phyloP scores from a whole-genome alignment of 2,113 vertebrate genomes.

The Struthidea cinerea region DNA sequence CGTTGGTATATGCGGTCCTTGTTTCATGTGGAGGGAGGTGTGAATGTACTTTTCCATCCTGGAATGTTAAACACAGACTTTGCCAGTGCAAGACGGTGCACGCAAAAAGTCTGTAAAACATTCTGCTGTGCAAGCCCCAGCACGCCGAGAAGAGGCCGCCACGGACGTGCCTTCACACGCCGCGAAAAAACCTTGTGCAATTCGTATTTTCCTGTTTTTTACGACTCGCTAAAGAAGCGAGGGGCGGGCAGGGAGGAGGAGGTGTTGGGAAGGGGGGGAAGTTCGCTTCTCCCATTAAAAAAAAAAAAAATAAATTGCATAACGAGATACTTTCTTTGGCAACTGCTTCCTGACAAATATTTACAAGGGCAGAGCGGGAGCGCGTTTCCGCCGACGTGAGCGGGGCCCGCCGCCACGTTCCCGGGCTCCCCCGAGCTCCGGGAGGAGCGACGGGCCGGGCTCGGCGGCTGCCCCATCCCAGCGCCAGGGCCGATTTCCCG shows the following conservation, averaged over 20 bases:
- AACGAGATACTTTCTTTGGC: conserved; percentile 26
- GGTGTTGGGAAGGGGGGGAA: background rate
- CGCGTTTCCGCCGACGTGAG: conserved; percentile 18
- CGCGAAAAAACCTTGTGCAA: background rate
- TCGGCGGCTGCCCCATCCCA: background rate
- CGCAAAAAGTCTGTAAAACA: background rate
- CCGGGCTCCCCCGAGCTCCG: background rate
- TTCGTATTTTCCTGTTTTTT: background rate
- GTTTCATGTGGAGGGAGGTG: background rate
- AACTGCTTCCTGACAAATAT: conserved; percentile 19
- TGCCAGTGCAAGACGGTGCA: background rate
- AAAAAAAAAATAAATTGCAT: background rate
- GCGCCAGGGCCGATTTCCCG: background rate
- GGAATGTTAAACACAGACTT: background rate
- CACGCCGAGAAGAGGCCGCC: background rate
- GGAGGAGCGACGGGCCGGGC: background rate
- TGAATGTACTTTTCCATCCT: background rate
- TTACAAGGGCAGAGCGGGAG: background rate
- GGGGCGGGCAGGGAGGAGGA: background rate
- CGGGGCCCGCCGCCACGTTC: background rate
- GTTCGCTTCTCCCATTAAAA: background rate
- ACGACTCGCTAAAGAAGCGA: background rate
- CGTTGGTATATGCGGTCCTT: background rate
- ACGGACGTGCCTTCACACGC: background rate
- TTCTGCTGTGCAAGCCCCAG: background rate